Percentiles rank a stretch among this genome's conserved stretches.
Evolutionary conservation across 2,888 invertebrate genomes (phyloP).

Genomic region (Dascillus cervinus): DNA sequence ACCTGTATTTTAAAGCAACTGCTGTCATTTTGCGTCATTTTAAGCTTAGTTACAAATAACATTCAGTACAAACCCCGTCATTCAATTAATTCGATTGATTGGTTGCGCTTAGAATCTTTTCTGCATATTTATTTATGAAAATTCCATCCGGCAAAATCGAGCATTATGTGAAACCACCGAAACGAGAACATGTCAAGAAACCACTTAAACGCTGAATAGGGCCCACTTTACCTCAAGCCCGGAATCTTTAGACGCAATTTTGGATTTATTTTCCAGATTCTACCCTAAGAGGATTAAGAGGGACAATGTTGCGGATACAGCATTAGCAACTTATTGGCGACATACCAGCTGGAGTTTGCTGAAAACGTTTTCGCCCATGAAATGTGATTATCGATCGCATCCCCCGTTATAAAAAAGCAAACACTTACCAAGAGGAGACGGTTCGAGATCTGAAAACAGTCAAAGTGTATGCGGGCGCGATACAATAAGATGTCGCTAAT

Average conservation of each 20-base stretch:
- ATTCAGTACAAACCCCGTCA: too few species aligned
- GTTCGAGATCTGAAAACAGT: constrained; percentile 3
- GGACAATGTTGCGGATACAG: constrained; percentile 21
- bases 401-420: constrained; percentile 1
- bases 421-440: too few species aligned
- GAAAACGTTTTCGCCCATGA: constrained; percentile 7
- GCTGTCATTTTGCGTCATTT: too few species aligned
- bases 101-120: too few species aligned
- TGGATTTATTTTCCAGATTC: constrained; percentile 16
- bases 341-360: constrained; percentile 15
- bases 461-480: constrained; percentile 30
- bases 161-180: constrained; percentile 13
- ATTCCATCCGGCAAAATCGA: background rate
- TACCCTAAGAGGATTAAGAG: constrained; percentile 19
- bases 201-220: constrained; percentile 21
- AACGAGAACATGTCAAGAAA: constrained; percentile 24
- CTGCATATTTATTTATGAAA: too few species aligned
- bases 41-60: too few species aligned
- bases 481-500: constrained; percentile 36
- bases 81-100: too few species aligned
- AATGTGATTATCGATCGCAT: constrained; percentile 16
- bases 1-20: too few species aligned
- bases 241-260: constrained; percentile 19
- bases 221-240: constrained; percentile 20
- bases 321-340: constrained; percentile 19